A percentile compares a stretch with the other conserved stretches of the same genome.
Evolutionary conservation across 2,113 vertebrate genomes (phyloP).

Genomic region (Hirundichthys speculiger): DNA sequence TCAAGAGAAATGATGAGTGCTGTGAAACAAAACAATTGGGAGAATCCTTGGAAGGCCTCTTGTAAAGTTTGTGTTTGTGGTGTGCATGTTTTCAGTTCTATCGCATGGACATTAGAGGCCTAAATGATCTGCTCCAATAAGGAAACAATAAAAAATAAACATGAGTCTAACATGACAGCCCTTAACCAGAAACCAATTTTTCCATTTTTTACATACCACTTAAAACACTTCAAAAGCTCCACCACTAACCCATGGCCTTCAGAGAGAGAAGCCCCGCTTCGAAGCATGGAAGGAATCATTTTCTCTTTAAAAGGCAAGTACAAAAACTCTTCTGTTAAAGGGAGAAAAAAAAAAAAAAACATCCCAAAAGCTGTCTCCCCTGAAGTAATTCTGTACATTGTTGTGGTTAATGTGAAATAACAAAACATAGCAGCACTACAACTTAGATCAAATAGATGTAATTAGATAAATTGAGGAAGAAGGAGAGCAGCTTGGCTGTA

Average conservation of each 20-base stretch:
- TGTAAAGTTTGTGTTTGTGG: conserved; percentile 2
- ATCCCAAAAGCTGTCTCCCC: conserved; percentile 26
- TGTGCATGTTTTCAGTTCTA: conserved; percentile 25
- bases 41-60: conserved; percentile 7
- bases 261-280: conserved; percentile 19
- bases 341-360: background rate
- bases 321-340: conserved; percentile 37
- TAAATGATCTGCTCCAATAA: conserved; percentile 35
- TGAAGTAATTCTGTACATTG: conserved; percentile 37
- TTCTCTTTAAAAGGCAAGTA: conserved; percentile 43
- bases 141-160: conserved; percentile 45
- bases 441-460: conserved; percentile 71
- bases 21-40: conserved; percentile 14
- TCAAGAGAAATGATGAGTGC: conserved; percentile 11
- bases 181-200: conserved; percentile 22
- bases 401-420: conserved; percentile 58
- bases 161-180: conserved; percentile 21
- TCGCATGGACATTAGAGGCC: conserved; percentile 24
- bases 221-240: conserved; percentile 41
- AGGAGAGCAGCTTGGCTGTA: conserved; percentile 71
- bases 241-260: conserved; percentile 21
- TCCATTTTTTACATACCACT: conserved; percentile 48
- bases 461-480: conserved; percentile 79
- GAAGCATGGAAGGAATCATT: conserved; percentile 18
- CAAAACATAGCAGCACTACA: conserved; percentile 56